These are phyloP conservation scores for Drosophila yooni DNA, from an alignment of 2,888 invertebrate species.

Conservation along the genomic window DNA sequence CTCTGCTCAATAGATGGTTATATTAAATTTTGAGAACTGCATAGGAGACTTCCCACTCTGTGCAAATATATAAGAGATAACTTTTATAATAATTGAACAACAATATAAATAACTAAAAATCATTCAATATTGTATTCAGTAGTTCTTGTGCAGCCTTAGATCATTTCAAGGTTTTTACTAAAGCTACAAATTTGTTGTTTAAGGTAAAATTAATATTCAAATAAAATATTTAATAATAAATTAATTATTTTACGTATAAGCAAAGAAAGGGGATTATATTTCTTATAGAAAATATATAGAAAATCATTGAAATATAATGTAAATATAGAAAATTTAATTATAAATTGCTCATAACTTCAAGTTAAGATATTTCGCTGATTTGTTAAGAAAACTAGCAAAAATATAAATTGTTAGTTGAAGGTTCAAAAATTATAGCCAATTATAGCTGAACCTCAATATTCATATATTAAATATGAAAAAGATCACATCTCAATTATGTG, in stretches of 20 bases:
- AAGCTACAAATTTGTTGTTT: too few species aligned
- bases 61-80: neutral
- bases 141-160: too few species aligned
- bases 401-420: neutral
- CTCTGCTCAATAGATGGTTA: neutral
- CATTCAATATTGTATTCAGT: too few species aligned
- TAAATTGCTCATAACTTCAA: neutral
- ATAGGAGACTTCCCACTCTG: neutral
- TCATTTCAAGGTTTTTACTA: too few species aligned
- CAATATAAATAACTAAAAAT: neutral
- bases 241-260: too few species aligned
- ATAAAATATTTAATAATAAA: too few species aligned
- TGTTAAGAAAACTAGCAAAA: neutral
- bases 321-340: neutral
- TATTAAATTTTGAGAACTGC: neutral
- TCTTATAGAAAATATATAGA: neutral
- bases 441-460: neutral
- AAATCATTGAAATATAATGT: neutral
- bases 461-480: neutral
- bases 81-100: neutral
- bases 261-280: too few species aligned
- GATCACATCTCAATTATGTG: neutral
- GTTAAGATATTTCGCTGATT: neutral
- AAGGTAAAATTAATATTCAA: too few species aligned
- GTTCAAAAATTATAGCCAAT: neutral